Evolutionary conservation across 1,140 invertebrate genomes (phyloP).

Genomic region (Thaumetopoea pityocampa): DNA sequence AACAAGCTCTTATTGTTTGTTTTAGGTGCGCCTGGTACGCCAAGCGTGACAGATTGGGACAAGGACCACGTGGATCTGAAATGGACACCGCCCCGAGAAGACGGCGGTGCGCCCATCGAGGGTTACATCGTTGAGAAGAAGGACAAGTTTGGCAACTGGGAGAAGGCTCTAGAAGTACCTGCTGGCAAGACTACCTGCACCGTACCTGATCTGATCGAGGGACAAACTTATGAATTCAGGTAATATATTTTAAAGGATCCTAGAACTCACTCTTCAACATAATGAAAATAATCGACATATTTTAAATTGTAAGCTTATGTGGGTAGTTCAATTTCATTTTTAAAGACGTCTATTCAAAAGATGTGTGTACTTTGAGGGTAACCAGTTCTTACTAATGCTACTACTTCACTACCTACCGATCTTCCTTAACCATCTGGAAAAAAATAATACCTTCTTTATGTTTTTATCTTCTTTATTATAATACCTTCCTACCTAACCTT

Average conservation of each 20-base stretch:
- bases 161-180: conserved; percentile 90
- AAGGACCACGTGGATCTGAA: conserved; percentile 94
- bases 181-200: conserved; percentile 87
- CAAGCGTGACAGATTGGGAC: conserved; percentile 96
- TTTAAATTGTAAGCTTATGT: too few relatives aligned
- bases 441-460: too few relatives aligned
- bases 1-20: neutral
- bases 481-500: too few relatives aligned
- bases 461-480: too few relatives aligned
- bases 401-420: too few relatives aligned
- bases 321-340: too few relatives aligned
- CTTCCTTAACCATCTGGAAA: too few relatives aligned
- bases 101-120: conserved; percentile 92
- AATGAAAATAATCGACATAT: too few relatives aligned
- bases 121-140: conserved; percentile 95
- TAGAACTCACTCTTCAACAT: too few relatives aligned
- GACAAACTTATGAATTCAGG: conserved; percentile 79
- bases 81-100: conserved; percentile 87
- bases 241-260: conserved; percentile 52
- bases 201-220: conserved; percentile 93
- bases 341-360: too few relatives aligned
- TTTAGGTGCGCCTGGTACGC: conserved; percentile 86
- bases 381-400: too few relatives aligned
- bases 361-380: too few relatives aligned
- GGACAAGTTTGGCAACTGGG: conserved; percentile 96